A percentile compares a stretch with the other conserved stretches of the same genome.
These are phyloP conservation scores for Clitarchus hookeri DNA, from an alignment of 2,888 invertebrate species.

Conservation along the genomic window DNA sequence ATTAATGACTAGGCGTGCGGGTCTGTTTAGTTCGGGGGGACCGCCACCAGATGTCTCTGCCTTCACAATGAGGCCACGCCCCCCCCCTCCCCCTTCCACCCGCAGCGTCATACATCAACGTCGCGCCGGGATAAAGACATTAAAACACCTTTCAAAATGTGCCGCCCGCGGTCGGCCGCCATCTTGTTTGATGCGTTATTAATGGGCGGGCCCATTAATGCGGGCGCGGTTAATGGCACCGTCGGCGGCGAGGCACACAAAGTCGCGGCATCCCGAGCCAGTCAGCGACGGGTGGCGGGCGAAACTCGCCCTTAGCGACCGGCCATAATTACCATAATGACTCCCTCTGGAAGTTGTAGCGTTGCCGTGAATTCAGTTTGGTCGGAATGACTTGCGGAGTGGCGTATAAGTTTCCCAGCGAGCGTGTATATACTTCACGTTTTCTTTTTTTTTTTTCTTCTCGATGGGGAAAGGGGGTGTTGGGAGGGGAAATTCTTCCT, in stretches of 20 bases:
- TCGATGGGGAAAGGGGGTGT: not conserved
- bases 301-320: constrained; percentile 5
- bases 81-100: not conserved
- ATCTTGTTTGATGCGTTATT: constrained; percentile 41
- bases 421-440: not conserved
- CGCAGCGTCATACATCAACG: constrained; percentile 29
- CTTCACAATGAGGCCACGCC: not conserved
- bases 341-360: not conserved
- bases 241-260: not conserved
- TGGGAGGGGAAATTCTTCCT: not conserved
- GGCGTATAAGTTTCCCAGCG: not conserved
- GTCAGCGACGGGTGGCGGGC: not conserved
- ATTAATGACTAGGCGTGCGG: not conserved
- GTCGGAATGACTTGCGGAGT: not conserved
- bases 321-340: not conserved
- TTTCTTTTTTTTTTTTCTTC: not conserved
- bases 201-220: constrained; percentile 36
- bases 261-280: too few relatives aligned
- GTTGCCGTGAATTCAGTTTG: not conserved
- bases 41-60: not conserved
- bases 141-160: constrained; percentile 33
- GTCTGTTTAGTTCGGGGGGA: not conserved
- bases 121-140: constrained; percentile 34
- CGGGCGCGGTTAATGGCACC: constrained; percentile 30
- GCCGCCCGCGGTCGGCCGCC: constrained; percentile 36